phyloP scores from a whole-genome alignment of 2,888 invertebrate genomes.

The Himalopsyche anomala region DNA sequence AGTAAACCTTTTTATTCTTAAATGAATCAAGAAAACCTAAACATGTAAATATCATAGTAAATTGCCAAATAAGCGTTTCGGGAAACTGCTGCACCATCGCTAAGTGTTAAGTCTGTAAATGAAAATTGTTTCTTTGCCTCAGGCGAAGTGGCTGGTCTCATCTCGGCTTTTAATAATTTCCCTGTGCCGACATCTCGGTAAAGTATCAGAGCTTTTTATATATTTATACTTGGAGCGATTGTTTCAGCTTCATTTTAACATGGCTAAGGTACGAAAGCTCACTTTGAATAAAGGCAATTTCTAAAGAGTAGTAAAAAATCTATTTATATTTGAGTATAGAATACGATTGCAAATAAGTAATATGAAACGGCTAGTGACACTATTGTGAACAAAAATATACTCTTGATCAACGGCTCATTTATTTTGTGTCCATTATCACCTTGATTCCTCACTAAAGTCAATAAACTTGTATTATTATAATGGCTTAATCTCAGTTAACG shows the following conservation, averaged over 20 bases:
- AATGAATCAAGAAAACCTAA: background rate
- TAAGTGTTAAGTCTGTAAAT: conserved; percentile 51
- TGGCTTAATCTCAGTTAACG: no score
- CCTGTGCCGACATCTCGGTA: conserved; percentile 27
- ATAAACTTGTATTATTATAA: no score
- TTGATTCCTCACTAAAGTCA: no score
- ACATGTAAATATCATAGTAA: background rate
- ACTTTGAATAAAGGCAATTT: background rate
- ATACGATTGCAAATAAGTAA: background rate
- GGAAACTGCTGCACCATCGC: background rate
- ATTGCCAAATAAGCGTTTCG: background rate
- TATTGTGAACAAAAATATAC: no score
- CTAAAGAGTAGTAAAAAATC: background rate
- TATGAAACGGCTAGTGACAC: no score
- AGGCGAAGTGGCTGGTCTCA: conserved; percentile 55
- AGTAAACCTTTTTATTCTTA: background rate
- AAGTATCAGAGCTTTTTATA: conserved; percentile 9
- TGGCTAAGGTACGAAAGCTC: conserved; percentile 25
- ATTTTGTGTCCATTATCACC: no score
- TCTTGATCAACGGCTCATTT: no score
- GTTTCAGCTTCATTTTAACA: background rate
- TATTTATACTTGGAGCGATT: conserved; percentile 1
- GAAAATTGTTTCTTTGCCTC: conserved; percentile 57
- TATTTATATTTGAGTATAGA: background rate
- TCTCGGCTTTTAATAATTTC: conserved; percentile 57